These are phyloP conservation scores for Eutolmus rufibarbis DNA, from an alignment of 2,888 invertebrate genomes.

Conservation along the genomic window DNA sequence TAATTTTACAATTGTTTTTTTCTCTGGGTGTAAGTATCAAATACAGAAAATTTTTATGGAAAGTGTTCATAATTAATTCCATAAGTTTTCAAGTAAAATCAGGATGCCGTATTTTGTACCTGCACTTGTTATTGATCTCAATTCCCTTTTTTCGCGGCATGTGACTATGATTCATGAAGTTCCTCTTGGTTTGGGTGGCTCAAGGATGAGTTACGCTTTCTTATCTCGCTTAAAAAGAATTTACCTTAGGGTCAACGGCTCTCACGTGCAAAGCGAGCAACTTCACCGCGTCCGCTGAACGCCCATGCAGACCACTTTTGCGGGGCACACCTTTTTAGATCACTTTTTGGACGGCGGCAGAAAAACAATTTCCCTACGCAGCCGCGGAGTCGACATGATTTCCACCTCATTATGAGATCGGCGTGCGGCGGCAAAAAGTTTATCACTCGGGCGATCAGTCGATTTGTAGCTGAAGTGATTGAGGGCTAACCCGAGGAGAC, in stretches of 20 bases:
- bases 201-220: background rate
- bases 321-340: background rate
- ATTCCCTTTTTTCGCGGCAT: background rate
- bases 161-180: background rate
- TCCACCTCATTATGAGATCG: background rate
- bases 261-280: background rate
- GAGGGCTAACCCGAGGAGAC: background rate
- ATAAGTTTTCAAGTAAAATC: background rate
- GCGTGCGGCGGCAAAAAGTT: background rate
- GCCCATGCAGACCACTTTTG: background rate
- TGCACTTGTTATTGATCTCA: background rate
- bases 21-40: no score
- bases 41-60: no score
- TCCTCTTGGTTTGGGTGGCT: background rate
- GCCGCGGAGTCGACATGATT: background rate
- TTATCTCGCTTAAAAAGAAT: background rate
- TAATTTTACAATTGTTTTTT: no score
- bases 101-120: background rate
- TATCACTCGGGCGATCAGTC: background rate
- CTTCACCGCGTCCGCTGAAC: background rate
- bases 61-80: no score
- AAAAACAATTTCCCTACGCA: background rate
- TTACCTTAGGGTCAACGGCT: background rate
- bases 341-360: background rate
- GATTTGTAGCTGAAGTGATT: slow-evolving; percentile 1